Base-by-base conservation (phyloP, 2,797 vertebrate genomes). In the Pitangus sulphuratus region DNA sequence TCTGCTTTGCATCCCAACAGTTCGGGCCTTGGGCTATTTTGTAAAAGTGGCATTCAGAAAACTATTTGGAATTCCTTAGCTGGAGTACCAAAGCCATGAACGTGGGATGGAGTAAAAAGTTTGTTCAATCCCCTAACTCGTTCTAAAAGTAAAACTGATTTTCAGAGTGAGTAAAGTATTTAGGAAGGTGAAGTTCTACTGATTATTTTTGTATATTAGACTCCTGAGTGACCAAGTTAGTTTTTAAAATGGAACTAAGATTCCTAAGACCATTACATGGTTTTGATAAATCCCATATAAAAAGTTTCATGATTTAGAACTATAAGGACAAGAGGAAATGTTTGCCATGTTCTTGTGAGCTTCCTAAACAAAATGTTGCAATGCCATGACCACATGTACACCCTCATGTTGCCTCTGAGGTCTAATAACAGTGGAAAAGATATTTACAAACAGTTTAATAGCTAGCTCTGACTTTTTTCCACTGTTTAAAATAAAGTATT, bases 401-500 rank as follows among this genome's bases (percentile, higher is more conserved):
- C 94, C 4, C 98, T 98, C 30, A 98, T 95, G 51, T 60, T 98
- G 74, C 97, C 98, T 64, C 31, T 22, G 58, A 71, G 19, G 25
- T 54, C 65, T 48, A 72, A 12, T 31, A 44, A 44, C 6, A 56
- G 12, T 12, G 37, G 37, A 30, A 72, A 77, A 81, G 22, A 35
- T 26, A 57, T 82, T 88, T 40, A 9, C 33, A 74, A 66, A 61
- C 33, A 54, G 15, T 48, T 66, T 31, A 48, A 40, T 44, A 57
- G 10, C 31, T 28, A 51, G 21, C 40, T 60, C 50, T 65, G 57
- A 62, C 66, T 66, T 57, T 87, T 12, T 78, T 70, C 69, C 10
- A 3, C 47, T 71, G 25, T 40, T 84, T 48, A 51, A 81, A 65
- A 47, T 19, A 28, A 65, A 84, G 8, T 53, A 44, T 15, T 6